phyloP scores from a whole-genome alignment of 2,888 invertebrate genomes.

The Tyria jacobaeae region DNA sequence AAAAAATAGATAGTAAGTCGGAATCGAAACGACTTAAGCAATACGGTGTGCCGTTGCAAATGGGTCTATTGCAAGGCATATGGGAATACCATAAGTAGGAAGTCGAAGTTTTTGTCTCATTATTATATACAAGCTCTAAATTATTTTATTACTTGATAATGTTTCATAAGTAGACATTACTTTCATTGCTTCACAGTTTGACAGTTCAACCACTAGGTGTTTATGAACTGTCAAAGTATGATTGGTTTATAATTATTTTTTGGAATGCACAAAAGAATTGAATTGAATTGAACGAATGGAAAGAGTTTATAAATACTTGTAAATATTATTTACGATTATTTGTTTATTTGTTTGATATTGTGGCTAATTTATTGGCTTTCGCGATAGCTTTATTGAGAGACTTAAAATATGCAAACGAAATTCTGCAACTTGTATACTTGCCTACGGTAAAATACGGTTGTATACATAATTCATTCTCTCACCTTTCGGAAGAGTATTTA shows the following conservation, averaged over 20 bases:
- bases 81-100: no score
- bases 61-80: no score
- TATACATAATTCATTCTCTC: no score
- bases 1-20: no score
- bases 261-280: no score
- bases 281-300: no score
- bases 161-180: not conserved
- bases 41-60: no score
- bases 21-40: no score
- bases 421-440: conserved; percentile 12
- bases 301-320: no score
- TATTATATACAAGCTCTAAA: conserved; percentile 23
- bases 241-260: conserved; percentile 7
- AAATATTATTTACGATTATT: no score
- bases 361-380: conserved; percentile 2
- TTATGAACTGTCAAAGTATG: conserved; percentile 6
- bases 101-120: no score
- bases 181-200: conserved; percentile 4
- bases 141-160: conserved; percentile 24
- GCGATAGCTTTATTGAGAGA: conserved; percentile 5
- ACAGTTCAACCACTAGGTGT: conserved; percentile 7
- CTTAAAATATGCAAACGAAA: conserved; percentile 14
- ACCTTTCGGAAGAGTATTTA: no score
- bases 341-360: not conserved
- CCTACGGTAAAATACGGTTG: conserved; percentile 9